Base-by-base conservation (phyloP, 2,113 vertebrate genomes). In the Periophthalmodon schlosseri region DNA sequence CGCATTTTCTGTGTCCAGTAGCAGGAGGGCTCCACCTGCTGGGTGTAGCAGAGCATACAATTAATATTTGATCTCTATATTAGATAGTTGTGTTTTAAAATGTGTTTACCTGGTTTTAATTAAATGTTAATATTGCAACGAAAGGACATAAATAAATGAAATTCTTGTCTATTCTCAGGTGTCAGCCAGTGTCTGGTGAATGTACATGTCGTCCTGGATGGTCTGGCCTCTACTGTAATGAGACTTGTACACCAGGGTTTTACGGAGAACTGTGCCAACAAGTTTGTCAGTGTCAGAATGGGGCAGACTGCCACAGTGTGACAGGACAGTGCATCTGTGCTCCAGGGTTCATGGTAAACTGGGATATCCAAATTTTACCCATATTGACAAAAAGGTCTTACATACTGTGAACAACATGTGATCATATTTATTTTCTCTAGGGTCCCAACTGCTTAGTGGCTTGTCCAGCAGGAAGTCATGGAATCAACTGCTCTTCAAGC, bases 161-260 rank as follows among this genome's bases (percentile, higher is more conserved):
- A 28, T 70, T 44, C 49, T 18, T 76, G 33, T 88, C 80, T 39
- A 68, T 71, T 76, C 73, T 79, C 95, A 99, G 98, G 94, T 99
- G 98, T 92, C 97, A 99, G 83, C 98, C 98, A 14, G 95, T 98
- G 95, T 97, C 97, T 84, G 98, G 98, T 28, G 96, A 98, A 88
- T 99, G 98, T 77, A 91, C 92, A 54, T 99, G 98, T 90, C 92
- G 89, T 82, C 91, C 95, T 0, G 98, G 98, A 74, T 97, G 96
- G 97, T 95, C 98, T 4, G 97, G 98, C 33, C 96, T 98, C 24
- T 97, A 96, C 93, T 99, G 98, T 89, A 98, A 99, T 0, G 97
- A 99, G 89, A 98, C 96, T 0, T 99, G 98, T 77, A 89, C 95
- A 9, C 96, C 96, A 0, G 96, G 97, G 28, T 97, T 98, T 91